Evolutionary conservation across 2,797 vertebrate genomes (phyloP).

Genomic region (Galagoides demidoff): DNA sequence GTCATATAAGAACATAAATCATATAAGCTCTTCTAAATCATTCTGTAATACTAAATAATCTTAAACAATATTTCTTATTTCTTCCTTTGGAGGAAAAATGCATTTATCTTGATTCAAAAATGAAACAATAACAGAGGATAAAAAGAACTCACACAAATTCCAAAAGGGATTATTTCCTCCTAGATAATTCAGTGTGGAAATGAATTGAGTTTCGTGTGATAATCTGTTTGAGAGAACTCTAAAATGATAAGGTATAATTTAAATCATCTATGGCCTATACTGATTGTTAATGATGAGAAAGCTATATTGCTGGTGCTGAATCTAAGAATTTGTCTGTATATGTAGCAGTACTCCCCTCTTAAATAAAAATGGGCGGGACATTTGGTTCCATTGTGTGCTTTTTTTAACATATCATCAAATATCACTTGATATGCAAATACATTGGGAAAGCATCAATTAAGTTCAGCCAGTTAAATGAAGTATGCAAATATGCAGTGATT

Average conservation of each 20-base stretch:
- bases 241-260: slow-evolving; percentile 28
- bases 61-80: neutral
- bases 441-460: slow-evolving; percentile 77
- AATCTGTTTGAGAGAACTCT: slow-evolving; percentile 6
- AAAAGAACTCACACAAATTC: neutral
- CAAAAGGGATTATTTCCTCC: slow-evolving; percentile 28
- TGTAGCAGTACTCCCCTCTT: neutral
- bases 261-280: neutral
- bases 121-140: neutral
- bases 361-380: neutral
- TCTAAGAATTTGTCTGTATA: neutral
- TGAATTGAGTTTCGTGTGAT: slow-evolving; percentile 6
- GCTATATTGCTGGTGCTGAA: neutral
- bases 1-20: neutral
- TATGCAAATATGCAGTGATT: slow-evolving; percentile 87
- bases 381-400: neutral
- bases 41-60: neutral
- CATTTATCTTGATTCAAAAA: slow-evolving; percentile 14
- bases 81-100: neutral
- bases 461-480: slow-evolving; percentile 79
- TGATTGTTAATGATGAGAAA: slow-evolving; percentile 13
- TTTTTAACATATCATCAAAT: neutral
- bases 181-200: slow-evolving; percentile 21
- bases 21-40: neutral
- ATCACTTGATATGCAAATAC: slow-evolving; percentile 55